Conservation (phyloP, 1,140 invertebrate genomes). For the Penaeus chinensis region DNA sequence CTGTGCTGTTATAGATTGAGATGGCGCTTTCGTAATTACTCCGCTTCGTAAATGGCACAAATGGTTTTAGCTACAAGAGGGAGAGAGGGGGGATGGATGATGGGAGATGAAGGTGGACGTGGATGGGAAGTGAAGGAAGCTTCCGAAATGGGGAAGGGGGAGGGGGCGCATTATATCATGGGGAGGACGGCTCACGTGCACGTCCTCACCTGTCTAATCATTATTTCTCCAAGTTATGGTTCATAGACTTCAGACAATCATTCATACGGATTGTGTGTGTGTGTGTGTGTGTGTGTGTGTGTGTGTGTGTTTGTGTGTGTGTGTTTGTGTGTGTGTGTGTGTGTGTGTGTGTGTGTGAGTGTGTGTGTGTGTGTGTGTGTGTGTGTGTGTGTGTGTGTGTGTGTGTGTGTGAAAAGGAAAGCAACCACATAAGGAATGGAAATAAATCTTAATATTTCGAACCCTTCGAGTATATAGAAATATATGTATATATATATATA, state of each 20-base stretch:
- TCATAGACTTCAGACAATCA: neutral
- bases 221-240: neutral
- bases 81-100: conserved; percentile 17
- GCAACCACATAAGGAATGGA: too few species aligned
- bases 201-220: too few species aligned
- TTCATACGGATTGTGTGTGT: neutral
- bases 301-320: neutral
- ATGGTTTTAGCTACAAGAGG: conserved; percentile 16
- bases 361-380: conserved; percentile 25
- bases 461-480: too few species aligned
- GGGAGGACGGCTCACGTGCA: too few species aligned
- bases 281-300: neutral
- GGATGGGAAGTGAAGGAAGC: neutral
- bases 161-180: too few species aligned
- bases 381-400: neutral
- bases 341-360: conserved; percentile 18
- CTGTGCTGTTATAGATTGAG: conserved; percentile 29
- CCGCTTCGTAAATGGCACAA: conserved; percentile 15
- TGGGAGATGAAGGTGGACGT: neutral
- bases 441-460: too few species aligned
- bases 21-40: conserved; percentile 20
- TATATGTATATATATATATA: too few species aligned
- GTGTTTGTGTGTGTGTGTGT: conserved; percentile 14
- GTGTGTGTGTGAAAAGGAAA: neutral
- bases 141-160: too few species aligned